Evolutionary conservation across 1,140 invertebrate genomes (phyloP), one percentile per base, ranked within the genome.

Genomic region (Episyrphus balteatus): DNA sequence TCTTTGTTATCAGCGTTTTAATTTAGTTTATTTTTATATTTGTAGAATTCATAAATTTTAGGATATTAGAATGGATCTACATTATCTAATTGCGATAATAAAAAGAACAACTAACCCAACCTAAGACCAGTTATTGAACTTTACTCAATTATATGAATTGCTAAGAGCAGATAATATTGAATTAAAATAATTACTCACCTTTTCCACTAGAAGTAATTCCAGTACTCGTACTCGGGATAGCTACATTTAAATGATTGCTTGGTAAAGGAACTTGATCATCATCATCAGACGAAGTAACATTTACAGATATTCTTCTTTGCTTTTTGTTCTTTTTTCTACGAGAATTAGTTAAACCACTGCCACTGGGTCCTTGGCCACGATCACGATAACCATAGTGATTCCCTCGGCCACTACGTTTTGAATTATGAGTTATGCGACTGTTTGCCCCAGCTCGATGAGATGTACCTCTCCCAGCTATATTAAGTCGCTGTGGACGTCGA

Each of bases 161-260:
- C n/a, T n/a, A n/a, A n/a, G n/a, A n/a, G n/a, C n/a, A n/a, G n/a
- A n/a, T n/a, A n/a, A n/a, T n/a, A n/a, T n/a, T n/a, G n/a, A n/a
- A n/a, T n/a, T 39, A 14, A 44, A 40, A 44, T 49, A 33, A 42
- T 14, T 14, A 39, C 34, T 47, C 21, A 49, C 50, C 46, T 17
- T 51, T 47, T 5, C 50, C 46, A 38, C 46, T 55, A 11, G 51
- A 47, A 10, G 54, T 55, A 31, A 55, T 55, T n/a, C 54, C 54
- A 9, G 54, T 55, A 39, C 47, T 51, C 21, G 51, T 55, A n/a
- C 48, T 51, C n/a, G 54, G 51, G 36, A 51, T 30, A 17, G 44
- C 37, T 17, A 48, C 46, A 42, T 48, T 48, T 8, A 26, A 26
- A 26, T 13, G 47, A 44, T 11, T 34, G 31, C 13, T 46, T 19